phyloP scores from a whole-genome alignment of 2,113 vertebrate genomes.

The Tachycineta bicolor region DNA sequence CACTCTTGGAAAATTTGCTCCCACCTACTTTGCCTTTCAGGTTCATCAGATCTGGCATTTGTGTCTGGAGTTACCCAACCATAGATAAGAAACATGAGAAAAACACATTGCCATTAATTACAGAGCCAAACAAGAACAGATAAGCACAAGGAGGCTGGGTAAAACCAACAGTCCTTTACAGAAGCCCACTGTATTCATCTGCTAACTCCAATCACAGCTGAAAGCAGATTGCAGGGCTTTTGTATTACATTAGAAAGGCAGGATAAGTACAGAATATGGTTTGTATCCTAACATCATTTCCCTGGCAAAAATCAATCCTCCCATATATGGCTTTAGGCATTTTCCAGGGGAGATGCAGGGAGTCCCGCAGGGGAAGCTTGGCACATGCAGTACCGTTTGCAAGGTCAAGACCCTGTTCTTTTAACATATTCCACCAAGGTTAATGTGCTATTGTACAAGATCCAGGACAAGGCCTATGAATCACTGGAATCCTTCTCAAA shows the following conservation, averaged over 20 bases:
- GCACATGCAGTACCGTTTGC: neutral
- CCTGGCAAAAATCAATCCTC: neutral
- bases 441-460: neutral
- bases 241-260: neutral
- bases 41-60: slow-evolving; percentile 50
- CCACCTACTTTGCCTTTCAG: slow-evolving; percentile 35
- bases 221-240: neutral
- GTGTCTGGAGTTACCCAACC: slow-evolving; percentile 21
- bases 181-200: neutral
- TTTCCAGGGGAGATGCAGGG: neutral
- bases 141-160: neutral
- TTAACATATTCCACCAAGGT: neutral
- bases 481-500: neutral
- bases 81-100: neutral
- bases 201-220: neutral
- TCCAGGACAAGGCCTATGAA: neutral
- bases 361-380: neutral
- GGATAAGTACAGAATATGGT: slow-evolving; percentile 4
- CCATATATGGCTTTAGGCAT: neutral
- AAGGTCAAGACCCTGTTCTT: neutral
- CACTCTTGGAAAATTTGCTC: slow-evolving; percentile 30
- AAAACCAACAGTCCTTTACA: neutral
- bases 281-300: neutral
- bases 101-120: slow-evolving; percentile 41
- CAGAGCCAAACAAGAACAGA: neutral